Percentiles rank a stretch among this genome's conserved stretches.
These are phyloP conservation scores for Megaceryle alcyon DNA, from an alignment of 2,797 vertebrate genomes.

Conservation along the genomic window DNA sequence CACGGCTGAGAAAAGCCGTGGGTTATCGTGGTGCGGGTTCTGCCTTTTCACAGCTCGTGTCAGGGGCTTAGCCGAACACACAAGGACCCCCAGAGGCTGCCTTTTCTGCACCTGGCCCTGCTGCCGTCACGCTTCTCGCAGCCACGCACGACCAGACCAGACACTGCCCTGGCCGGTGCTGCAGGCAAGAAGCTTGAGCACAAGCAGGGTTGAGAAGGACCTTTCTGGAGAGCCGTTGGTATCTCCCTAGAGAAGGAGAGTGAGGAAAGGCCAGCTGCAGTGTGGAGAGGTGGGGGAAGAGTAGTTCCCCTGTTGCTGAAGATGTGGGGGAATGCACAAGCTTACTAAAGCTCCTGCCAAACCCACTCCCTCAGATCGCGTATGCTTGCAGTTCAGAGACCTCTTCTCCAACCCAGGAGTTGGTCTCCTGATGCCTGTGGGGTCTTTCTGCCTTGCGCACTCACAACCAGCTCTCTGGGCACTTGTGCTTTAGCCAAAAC, in stretches of 20 bases:
- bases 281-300: not conserved
- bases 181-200: no score
- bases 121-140: not conserved
- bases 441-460: rapidly evolving
- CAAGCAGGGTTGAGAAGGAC: rapidly evolving
- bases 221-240: rapidly evolving
- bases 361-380: not conserved
- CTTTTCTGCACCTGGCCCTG: not conserved
- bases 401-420: not conserved
- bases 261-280: rapidly evolving
- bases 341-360: not conserved
- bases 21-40: constrained; percentile 68
- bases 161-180: not conserved
- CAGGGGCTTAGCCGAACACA: constrained; percentile 18
- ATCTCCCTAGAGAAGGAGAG: not conserved
- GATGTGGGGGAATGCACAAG: rapidly evolving
- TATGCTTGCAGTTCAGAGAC: not conserved
- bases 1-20: constrained; percentile 67
- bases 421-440: not conserved
- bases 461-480: not conserved
- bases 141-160: not conserved
- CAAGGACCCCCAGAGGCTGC: constrained; percentile 19
- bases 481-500: not conserved
- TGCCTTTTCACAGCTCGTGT: constrained; percentile 67
- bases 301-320: rapidly evolving